Evolutionary conservation across 2,888 invertebrate genomes (phyloP).

Genomic region (Mesoligia furuncula): DNA sequence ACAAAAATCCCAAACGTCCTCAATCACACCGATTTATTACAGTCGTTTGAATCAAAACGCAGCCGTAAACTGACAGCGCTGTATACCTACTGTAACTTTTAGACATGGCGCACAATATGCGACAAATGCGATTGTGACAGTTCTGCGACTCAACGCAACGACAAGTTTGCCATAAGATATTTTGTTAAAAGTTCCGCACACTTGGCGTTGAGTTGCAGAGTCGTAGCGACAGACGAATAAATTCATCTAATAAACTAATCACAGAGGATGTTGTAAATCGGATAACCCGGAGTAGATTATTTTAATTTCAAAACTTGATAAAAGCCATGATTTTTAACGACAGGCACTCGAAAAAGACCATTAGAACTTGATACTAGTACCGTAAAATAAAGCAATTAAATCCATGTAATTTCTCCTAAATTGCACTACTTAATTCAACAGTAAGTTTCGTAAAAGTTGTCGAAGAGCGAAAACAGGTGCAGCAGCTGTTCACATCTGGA

Average conservation of each 20-base stretch:
- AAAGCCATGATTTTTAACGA: background rate
- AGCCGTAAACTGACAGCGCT: background rate
- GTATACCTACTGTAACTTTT: background rate
- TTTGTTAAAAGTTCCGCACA: background rate
- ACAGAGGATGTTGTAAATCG: background rate
- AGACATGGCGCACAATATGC: background rate
- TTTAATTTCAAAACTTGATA: background rate
- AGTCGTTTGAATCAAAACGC: constrained; percentile 19
- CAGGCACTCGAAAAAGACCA: background rate
- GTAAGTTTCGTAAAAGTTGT: background rate
- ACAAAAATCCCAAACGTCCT: constrained; percentile 18
- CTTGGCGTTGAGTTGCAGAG: background rate
- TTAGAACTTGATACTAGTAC: background rate
- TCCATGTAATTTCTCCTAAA: background rate
- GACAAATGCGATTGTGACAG: background rate
- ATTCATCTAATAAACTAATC: background rate
- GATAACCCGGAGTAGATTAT: background rate
- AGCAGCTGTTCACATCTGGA: background rate
- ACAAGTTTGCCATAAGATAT: background rate
- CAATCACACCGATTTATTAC: constrained; percentile 43
- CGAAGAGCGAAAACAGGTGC: no score
- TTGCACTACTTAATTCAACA: background rate
- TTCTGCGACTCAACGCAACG: background rate
- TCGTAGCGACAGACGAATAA: background rate
- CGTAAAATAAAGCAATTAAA: background rate